These are phyloP conservation scores for Rana temporaria DNA, from an alignment of 2,113 vertebrate genomes.

Conservation along the genomic window DNA sequence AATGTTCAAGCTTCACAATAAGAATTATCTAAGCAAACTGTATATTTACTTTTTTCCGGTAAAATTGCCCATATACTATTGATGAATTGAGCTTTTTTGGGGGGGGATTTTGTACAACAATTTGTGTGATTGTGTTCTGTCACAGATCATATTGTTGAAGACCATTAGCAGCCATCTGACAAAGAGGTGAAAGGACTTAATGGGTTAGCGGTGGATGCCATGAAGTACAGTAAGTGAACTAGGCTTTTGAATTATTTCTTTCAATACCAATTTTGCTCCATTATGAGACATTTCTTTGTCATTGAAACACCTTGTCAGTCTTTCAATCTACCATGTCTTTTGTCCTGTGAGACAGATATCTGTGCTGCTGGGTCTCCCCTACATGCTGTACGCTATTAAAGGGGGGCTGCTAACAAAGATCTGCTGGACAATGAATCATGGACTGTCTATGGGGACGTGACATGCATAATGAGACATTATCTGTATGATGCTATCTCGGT, in stretches of 20 bases:
- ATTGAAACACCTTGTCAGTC: slow-evolving; percentile 7
- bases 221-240: background rate
- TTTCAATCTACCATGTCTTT: background rate
- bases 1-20: too few species aligned
- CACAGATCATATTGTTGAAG: background rate
- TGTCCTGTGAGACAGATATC: slow-evolving; percentile 10
- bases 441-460: background rate
- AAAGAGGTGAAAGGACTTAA: background rate
- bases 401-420: slow-evolving; percentile 2
- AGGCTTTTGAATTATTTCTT: background rate
- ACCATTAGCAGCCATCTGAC: too few species aligned
- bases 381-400: background rate
- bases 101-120: background rate
- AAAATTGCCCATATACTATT: background rate
- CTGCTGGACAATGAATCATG: background rate
- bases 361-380: background rate
- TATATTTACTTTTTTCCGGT: background rate
- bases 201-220: background rate
- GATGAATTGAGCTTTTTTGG: background rate
- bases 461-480: background rate
- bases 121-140: background rate
- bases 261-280: slow-evolving; percentile 16
- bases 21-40: too few species aligned
- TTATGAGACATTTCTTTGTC: slow-evolving; percentile 11
- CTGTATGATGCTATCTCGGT: background rate